phyloP scores from a whole-genome alignment of 2,888 invertebrate species.

The Luperina testacea region DNA sequence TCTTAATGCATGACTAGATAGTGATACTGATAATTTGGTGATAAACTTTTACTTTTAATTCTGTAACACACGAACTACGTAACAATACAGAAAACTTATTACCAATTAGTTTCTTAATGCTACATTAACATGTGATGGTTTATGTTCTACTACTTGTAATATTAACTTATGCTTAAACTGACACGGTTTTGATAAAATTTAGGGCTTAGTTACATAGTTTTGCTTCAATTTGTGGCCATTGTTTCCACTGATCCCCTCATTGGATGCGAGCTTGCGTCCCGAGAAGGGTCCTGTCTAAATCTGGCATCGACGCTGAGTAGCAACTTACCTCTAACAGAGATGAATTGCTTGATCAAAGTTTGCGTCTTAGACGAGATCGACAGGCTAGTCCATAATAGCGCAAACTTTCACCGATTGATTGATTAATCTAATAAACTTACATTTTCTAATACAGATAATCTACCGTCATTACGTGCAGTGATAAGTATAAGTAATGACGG shows the following conservation, averaged over 20 bases:
- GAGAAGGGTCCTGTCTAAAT: conserved; percentile 22
- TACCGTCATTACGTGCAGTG: conserved; percentile 46
- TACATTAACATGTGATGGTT: conserved; percentile 49
- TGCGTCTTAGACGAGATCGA: conserved; percentile 22
- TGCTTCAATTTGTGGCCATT: conserved; percentile 26
- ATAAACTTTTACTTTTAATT: conserved; percentile 49
- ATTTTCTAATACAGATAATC: conserved; percentile 53
- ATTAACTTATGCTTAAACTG: conserved; percentile 50
- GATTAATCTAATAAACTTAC: conserved; percentile 46
- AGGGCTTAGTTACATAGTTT: conserved; percentile 13
- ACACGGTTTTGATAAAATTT: conserved; percentile 39
- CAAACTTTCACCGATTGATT: conserved; percentile 46
- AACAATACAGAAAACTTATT: conserved; percentile 49
- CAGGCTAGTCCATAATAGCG: conserved; percentile 21
- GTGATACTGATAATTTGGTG: conserved; percentile 66
- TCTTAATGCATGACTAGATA: conserved; percentile 74
- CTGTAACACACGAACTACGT: conserved; percentile 49
- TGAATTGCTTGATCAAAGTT: conserved; percentile 52
- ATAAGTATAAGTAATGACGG: conserved; percentile 38
- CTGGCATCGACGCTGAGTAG: conserved; percentile 41
- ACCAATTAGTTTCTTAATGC: conserved; percentile 52
- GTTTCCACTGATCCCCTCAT: conserved; percentile 43
- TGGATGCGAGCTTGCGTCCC: conserved; percentile 45
- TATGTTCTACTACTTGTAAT: conserved; percentile 46
- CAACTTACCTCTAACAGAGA: conserved; percentile 47